Conservation (phyloP, 92 coral and sea anemone genomes). For the Palythoa grandis region DNA sequence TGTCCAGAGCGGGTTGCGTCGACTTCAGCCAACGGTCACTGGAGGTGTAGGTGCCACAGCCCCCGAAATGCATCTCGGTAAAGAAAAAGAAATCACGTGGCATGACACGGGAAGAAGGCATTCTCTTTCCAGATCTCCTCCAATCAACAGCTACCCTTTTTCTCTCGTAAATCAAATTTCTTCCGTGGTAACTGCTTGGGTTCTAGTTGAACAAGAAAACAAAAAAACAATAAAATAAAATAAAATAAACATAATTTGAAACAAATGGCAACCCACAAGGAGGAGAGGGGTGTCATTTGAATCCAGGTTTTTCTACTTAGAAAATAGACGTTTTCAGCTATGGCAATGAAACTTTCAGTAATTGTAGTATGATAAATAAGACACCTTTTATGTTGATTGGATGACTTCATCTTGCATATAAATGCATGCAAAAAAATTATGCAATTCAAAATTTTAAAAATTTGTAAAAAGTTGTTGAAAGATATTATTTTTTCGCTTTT, state of each 20-base stretch:
- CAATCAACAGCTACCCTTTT: slow-evolving; percentile 60
- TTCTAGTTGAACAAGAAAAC: not conserved
- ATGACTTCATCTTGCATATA: too few species aligned
- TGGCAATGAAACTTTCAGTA: too few species aligned
- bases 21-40: slow-evolving; percentile 67
- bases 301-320: too few species aligned
- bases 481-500: not conserved
- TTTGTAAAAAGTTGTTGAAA: too few species aligned
- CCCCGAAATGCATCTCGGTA: slow-evolving; percentile 80
- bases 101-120: slow-evolving; percentile 55
- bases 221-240: too few species aligned
- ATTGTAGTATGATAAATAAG: too few species aligned
- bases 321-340: too few species aligned
- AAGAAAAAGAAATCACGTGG: slow-evolving; percentile 68
- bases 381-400: too few species aligned
- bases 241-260: too few species aligned
- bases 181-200: slow-evolving; percentile 14
- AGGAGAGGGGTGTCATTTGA: too few species aligned
- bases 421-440: too few species aligned
- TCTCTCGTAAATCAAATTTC: slow-evolving; percentile 48
- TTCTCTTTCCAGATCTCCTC: slow-evolving; percentile 55
- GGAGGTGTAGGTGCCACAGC: slow-evolving; percentile 76
- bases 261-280: too few species aligned
- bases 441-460: not conserved
- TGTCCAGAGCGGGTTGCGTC: slow-evolving; percentile 51